Evolutionary conservation across 1,140 invertebrate species (phyloP).

Genomic region (Scaptomyza montana): DNA sequence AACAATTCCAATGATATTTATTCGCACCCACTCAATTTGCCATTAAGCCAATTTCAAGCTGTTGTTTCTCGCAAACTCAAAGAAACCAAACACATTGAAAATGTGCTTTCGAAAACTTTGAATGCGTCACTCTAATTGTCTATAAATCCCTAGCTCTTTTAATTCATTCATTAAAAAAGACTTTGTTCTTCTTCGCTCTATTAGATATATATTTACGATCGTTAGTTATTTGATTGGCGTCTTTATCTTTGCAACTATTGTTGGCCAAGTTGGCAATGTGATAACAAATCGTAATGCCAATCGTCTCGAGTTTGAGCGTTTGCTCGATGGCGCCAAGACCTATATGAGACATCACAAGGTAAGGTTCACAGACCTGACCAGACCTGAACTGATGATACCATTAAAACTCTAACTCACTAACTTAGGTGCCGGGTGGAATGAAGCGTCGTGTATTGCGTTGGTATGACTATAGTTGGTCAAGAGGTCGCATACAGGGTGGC

Average conservation of each 20-base stretch:
- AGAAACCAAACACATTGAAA: conserved; percentile 85
- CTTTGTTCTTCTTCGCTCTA: not conserved
- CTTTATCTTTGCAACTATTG: conserved; percentile 99
- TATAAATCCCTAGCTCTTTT: not conserved
- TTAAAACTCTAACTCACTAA: not conserved
- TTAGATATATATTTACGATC: conserved; percentile 98
- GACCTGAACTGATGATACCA: not conserved
- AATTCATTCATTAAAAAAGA: not conserved
- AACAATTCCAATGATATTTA: conserved; percentile 71
- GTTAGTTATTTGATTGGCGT: conserved; percentile 98
- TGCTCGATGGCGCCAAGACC: conserved; percentile 97
- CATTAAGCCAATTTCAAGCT: conserved; percentile 25
- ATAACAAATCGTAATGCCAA: conserved; percentile 99
- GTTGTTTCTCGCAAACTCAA: conserved; percentile 78
- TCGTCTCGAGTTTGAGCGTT: conserved; percentile 96
- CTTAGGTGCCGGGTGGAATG: conserved; percentile 95
- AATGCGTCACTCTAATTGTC: not conserved
- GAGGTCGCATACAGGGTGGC: conserved; percentile 97
- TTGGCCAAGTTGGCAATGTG: conserved; percentile 98
- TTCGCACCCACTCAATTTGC: conserved; percentile 18
- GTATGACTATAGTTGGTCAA: conserved; percentile 99
- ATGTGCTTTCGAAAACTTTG: conserved; percentile 3
- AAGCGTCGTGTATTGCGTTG: conserved; percentile 96
- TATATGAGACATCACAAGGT: conserved; percentile 98
- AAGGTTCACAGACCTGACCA: conserved; percentile 15